These are phyloP conservation scores for Phataginus tetradactyla DNA, from an alignment of 2,797 vertebrate species.

Conservation along the genomic window DNA sequence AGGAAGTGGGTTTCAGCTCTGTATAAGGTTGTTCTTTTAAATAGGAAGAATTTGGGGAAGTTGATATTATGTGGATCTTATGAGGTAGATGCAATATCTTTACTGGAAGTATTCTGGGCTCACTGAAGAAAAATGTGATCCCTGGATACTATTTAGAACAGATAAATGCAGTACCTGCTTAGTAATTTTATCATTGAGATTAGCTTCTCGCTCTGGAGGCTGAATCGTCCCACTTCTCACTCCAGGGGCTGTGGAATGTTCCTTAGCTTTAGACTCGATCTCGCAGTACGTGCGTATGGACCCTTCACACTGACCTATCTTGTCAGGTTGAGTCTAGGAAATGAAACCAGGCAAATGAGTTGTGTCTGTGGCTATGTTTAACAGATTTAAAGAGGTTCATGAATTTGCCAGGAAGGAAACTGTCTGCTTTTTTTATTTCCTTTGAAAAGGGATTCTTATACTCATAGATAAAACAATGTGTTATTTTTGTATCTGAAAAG, in stretches of 20 bases:
- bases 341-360: slow-evolving; percentile 56
- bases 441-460: slow-evolving; percentile 88
- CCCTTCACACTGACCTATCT: neutral
- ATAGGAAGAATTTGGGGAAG: neutral
- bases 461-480: slow-evolving; percentile 88
- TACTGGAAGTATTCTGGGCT: neutral
- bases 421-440: slow-evolving; percentile 96
- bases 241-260: neutral
- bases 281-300: neutral
- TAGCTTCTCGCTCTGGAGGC: neutral
- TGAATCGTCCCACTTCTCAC: neutral
- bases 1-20: neutral
- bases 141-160: neutral
- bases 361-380: slow-evolving; percentile 62
- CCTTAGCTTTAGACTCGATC: neutral
- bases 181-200: neutral
- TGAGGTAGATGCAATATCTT: neutral
- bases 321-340: slow-evolving; percentile 75
- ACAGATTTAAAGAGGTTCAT: slow-evolving; percentile 84
- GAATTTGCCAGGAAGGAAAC: slow-evolving; percentile 94
- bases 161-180: neutral
- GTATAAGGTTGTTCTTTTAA: neutral
- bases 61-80: neutral
- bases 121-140: neutral
- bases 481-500: slow-evolving; percentile 88